These are phyloP conservation scores for Nylanderia fulva DNA, from an alignment of 1,140 invertebrate genomes.

Conservation along the genomic window DNA sequence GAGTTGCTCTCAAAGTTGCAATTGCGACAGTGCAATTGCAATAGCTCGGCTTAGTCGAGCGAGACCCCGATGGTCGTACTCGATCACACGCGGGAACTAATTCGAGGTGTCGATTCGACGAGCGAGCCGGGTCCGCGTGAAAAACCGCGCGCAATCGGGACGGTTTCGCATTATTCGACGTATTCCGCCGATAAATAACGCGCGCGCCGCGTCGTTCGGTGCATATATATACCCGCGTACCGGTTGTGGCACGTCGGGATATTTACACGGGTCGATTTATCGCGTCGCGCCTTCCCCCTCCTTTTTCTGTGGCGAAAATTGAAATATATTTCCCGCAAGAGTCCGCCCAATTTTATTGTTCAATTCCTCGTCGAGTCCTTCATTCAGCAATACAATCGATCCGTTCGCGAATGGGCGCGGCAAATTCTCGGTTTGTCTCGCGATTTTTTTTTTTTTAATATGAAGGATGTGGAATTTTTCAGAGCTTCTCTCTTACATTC, in stretches of 20 bases:
- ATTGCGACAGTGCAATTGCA: constrained; percentile 4
- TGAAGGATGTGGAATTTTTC: not conserved
- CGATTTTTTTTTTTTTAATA: constrained; percentile 7
- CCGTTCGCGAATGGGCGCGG: not conserved
- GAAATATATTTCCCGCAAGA: constrained; percentile 73
- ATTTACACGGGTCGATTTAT: constrained; percentile 74
- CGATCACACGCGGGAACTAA: constrained; percentile 66
- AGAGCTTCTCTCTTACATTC: not conserved
- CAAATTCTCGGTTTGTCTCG: not conserved
- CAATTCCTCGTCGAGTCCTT: constrained; percentile 57
- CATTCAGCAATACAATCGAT: constrained; percentile 43
- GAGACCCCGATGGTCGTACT: constrained; percentile 4
- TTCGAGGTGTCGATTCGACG: constrained; percentile 67
- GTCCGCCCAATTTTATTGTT: constrained; percentile 67
- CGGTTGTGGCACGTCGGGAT: constrained; percentile 60
- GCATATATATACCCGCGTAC: constrained; percentile 44
- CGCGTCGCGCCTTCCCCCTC: not conserved
- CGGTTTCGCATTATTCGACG: constrained; percentile 68
- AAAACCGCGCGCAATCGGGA: constrained; percentile 62
- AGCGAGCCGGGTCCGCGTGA: constrained; percentile 28
- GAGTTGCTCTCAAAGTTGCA: constrained; percentile 38
- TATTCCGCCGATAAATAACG: constrained; percentile 70
- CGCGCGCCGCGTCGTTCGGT: constrained; percentile 14
- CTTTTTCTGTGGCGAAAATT: constrained; percentile 57
- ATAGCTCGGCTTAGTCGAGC: constrained; percentile 62